Conservation (phyloP, 2,797 vertebrate genomes). For the Oreochromis mossambicus region DNA sequence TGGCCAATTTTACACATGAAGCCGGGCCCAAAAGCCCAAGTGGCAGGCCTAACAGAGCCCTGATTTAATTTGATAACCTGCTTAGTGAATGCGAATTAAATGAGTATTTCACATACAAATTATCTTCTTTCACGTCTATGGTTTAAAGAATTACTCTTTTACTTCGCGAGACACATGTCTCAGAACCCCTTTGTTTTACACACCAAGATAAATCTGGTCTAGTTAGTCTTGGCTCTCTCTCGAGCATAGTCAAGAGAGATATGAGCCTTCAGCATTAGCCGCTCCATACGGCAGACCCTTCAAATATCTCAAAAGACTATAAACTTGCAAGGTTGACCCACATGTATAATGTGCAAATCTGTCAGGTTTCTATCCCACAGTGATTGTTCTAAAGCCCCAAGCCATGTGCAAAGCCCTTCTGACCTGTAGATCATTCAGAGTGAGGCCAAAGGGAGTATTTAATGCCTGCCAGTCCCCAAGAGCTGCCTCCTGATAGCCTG, state of each 20-base stretch:
- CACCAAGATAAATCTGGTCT: slow-evolving; percentile 29
- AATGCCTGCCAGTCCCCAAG: slow-evolving; percentile 52
- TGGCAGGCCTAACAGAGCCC: slow-evolving; percentile 89
- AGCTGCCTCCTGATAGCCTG: slow-evolving; percentile 56
- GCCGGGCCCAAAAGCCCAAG: slow-evolving; percentile 85
- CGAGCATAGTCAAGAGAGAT: background rate
- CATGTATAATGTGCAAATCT: slow-evolving; percentile 29
- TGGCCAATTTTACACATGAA: slow-evolving; percentile 99
- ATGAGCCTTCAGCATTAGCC: background rate
- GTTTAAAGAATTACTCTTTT: slow-evolving; percentile 53
- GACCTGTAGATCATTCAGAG: slow-evolving; percentile 62
- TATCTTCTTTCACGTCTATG: slow-evolving; percentile 56
- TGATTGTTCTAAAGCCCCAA: slow-evolving; percentile 33
- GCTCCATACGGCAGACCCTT: background rate
- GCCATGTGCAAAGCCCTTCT: slow-evolving; percentile 19
- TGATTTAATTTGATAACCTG: slow-evolving; percentile 99
- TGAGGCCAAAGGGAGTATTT: slow-evolving; percentile 62
- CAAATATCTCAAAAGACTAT: background rate
- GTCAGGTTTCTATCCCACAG: slow-evolving; percentile 30
- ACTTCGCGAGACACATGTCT: slow-evolving; percentile 53
- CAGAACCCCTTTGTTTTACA: slow-evolving; percentile 47
- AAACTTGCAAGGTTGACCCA: slow-evolving; percentile 9
- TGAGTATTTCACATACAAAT: slow-evolving; percentile 88
- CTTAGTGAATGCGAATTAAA: slow-evolving; percentile 98
- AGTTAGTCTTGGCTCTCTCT: slow-evolving; percentile 6